Evolutionary conservation across 2,113 vertebrate species (phyloP), one percentile per base, ranked within the genome.

Genomic region (Antechinus flavipes): DNA sequence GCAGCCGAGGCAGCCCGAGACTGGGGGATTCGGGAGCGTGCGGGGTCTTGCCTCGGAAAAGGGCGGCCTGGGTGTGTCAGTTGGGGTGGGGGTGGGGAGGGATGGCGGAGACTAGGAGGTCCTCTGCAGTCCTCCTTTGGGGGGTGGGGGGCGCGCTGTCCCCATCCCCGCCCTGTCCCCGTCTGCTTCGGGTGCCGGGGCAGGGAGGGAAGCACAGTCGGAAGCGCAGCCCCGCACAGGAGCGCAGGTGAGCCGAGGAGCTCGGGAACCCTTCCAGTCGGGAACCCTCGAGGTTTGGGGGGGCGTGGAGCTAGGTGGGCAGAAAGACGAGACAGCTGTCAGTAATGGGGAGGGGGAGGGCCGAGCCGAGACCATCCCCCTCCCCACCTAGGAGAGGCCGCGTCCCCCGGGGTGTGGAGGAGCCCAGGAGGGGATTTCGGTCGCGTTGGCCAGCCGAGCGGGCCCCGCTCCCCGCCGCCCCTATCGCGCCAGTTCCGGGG

Each of bases 401-500:
- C 93, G 91, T 42, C 54, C 93, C 89, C 25, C 54, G 96, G 16
- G 25, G 89, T 94, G 42, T 12, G 96, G 95, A 89, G 22, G 92
- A 94, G 91, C 27, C 54, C 61, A 50, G 22, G 91, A 47, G n/a
- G 54, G 68, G 90, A 2, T 12, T 26, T 47, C 0, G 8, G 47
- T 27, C 30, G 3, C 3, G 93, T 68, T 27, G 53, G 35, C 6
- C 55, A 1, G 90, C 42, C 16, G 25, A 2, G 93, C 91, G 68
- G 91, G 91, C 68, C 2, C 26, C 76, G 54, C 22, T 53, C n/a
- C 53, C 23, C 27, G 90, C 46, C 46, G 47, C 54, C 47, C 2
- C 23, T 42, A 0, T 50, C 2, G 53, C 89, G 91, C 46, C 54
- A 93, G n/a, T 49, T 2, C 91, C 96, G 96, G 49, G 54, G 93